A percentile compares a stretch with the other conserved stretches of the same genome.
Evolutionary conservation across 2,113 vertebrate species (phyloP).

Genomic region (Ammodytes marinus): DNA sequence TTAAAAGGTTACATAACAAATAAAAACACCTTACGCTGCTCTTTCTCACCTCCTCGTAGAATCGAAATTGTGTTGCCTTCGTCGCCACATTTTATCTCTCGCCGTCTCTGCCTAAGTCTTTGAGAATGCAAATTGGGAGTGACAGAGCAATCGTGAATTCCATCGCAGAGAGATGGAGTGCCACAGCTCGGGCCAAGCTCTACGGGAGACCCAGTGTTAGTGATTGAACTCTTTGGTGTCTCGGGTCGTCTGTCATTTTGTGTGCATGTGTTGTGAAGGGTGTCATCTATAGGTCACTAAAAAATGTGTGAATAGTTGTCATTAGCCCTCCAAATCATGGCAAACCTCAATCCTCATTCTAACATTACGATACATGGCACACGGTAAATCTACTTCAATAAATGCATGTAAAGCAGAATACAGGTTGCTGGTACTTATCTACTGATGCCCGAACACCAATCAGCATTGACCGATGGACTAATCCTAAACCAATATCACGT

Average conservation of each 20-base stretch:
- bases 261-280: background rate
- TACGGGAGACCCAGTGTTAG: constrained; percentile 16
- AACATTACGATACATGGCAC: constrained; percentile 16
- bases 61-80: constrained; percentile 44
- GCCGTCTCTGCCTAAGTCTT: constrained; percentile 48
- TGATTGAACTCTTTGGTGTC: constrained; percentile 51
- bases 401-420: background rate
- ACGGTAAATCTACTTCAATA: constrained; percentile 24
- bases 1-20: constrained; percentile 14
- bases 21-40: constrained; percentile 1
- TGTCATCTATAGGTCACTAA: constrained; percentile 32
- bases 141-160: constrained; percentile 75
- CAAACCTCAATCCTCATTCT: constrained; percentile 7
- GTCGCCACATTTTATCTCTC: constrained; percentile 37
- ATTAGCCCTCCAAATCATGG: constrained; percentile 20
- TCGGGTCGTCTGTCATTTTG: constrained; percentile 25
- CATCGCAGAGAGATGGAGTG: constrained; percentile 59
- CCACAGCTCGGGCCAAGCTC: constrained; percentile 41
- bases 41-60: constrained; percentile 19
- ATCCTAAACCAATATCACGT: constrained; percentile 43
- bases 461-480: constrained; percentile 38
- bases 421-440: constrained; percentile 4
- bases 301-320: constrained; percentile 21
- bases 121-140: constrained; percentile 74
- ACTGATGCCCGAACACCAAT: constrained; percentile 10